These are phyloP conservation scores for Nephila pilipes DNA, from an alignment of 1,140 invertebrate genomes.

Conservation along the genomic window DNA sequence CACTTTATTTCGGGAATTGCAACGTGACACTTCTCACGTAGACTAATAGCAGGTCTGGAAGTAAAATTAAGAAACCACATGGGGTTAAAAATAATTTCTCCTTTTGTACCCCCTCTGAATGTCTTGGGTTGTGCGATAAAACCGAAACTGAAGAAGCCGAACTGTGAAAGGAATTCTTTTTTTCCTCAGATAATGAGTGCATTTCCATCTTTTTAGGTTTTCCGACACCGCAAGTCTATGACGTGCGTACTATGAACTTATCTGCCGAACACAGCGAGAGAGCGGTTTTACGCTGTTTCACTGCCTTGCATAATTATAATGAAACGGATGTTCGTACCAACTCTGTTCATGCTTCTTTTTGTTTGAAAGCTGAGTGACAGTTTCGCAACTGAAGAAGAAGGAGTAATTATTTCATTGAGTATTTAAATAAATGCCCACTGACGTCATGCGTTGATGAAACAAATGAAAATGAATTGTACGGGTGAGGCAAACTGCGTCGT, in stretches of 20 bases:
- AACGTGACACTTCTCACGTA: conserved; percentile 50
- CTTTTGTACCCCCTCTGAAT: not conserved
- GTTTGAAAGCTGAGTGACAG: not conserved
- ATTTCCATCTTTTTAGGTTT: not conserved
- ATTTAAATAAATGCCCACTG: not conserved
- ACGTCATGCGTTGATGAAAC: not conserved
- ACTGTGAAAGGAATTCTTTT: not conserved
- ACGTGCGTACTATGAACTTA: not conserved
- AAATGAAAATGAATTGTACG: no score
- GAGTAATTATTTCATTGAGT: not conserved
- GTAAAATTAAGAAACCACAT: conserved; percentile 20
- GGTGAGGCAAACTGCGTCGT: no score
- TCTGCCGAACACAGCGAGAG: not conserved
- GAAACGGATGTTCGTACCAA: not conserved
- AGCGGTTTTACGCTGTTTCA: not conserved
- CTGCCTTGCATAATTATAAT: not conserved
- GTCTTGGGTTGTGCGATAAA: not conserved
- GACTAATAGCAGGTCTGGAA: conserved; percentile 1
- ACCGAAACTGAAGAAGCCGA: not conserved
- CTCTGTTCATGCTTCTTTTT: not conserved
- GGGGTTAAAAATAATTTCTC: conserved; percentile 19
- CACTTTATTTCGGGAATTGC: conserved; percentile 46
- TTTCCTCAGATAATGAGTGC: not conserved
- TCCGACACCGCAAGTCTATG: not conserved
- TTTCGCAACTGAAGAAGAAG: not conserved